These are phyloP conservation scores for Sebastolobus alascanus DNA, from an alignment of 2,797 vertebrate genomes.

Conservation along the genomic window DNA sequence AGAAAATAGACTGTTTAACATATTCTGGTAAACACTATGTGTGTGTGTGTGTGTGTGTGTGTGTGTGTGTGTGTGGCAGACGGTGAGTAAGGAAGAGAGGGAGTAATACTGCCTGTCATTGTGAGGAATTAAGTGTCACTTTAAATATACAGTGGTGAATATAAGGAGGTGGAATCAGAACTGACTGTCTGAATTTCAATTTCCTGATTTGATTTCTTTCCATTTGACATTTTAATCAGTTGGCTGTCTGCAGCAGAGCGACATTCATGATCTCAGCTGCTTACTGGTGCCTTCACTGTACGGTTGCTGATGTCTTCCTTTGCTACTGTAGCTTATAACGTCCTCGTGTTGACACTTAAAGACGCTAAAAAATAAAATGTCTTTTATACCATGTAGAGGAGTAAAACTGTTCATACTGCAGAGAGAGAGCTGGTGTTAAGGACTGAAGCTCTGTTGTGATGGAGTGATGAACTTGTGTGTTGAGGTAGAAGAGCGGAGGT, in stretches of 20 bases:
- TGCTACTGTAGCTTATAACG: fast-evolving
- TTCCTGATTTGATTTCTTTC: conserved; percentile 22
- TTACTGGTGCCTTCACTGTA: not conserved
- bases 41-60: conserved; percentile 6
- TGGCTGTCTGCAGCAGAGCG: not conserved
- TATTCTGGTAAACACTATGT: conserved; percentile 19
- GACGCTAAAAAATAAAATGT: not conserved
- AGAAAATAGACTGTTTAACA: conserved; percentile 58
- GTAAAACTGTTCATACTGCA: too few relatives aligned
- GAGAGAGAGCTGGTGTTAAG: not conserved
- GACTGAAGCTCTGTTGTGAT: not conserved
- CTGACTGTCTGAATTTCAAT: conserved; percentile 34
- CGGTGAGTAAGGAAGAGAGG: not conserved
- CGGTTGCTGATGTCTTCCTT: not conserved
- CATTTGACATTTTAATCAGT: conserved; percentile 45
- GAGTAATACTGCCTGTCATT: conserved; percentile 17
- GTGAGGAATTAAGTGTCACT: conserved; percentile 5
- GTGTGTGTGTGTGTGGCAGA: not conserved
- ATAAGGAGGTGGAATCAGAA: conserved; percentile 14
- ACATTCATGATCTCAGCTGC: not conserved
- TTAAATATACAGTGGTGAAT: not conserved
- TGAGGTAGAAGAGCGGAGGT: not conserved
- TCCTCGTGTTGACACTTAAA: not conserved
- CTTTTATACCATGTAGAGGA: not conserved
- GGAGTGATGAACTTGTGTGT: not conserved